Conservation (phyloP, 2,797 vertebrate genomes). For the Buphagus erythrorhynchus region DNA sequence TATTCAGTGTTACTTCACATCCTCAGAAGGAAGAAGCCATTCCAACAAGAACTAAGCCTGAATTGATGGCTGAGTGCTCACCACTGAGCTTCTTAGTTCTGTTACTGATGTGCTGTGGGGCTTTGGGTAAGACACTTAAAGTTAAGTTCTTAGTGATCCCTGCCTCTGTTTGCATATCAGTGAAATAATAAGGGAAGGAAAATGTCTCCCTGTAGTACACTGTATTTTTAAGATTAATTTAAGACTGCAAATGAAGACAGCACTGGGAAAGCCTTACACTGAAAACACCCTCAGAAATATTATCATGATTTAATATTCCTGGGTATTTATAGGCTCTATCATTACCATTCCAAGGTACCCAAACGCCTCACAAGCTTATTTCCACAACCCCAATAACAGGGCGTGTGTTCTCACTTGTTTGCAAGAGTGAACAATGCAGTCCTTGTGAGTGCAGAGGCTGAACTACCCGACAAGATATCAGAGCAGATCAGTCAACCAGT, state of each 20-base stretch:
- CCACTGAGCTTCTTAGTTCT: not conserved
- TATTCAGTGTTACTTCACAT: not conserved
- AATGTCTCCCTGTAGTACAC: not conserved
- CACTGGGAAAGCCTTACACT: not conserved
- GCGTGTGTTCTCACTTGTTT: not conserved
- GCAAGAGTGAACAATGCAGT: not conserved
- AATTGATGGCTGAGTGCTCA: not conserved
- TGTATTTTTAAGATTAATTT: conserved; percentile 18
- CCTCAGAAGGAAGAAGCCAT: not conserved
- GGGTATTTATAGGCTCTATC: not conserved
- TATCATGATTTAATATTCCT: not conserved
- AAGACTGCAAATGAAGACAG: not conserved
- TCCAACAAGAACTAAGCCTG: not conserved
- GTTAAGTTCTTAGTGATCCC: not conserved
- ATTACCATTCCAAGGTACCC: not conserved
- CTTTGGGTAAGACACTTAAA: not conserved
- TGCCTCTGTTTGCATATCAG: not conserved
- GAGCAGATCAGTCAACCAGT: not conserved
- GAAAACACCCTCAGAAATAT: not conserved
- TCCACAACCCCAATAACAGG: not conserved
- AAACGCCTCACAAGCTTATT: not conserved
- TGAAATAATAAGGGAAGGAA: conserved; percentile 2
- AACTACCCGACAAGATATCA: not conserved
- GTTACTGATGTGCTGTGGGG: not conserved
- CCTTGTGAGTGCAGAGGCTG: not conserved